A percentile compares a stretch with the other conserved stretches of the same genome.
Evolutionary conservation across 2,113 vertebrate genomes (phyloP).

Genomic region (Malurus alboscapulatus): DNA sequence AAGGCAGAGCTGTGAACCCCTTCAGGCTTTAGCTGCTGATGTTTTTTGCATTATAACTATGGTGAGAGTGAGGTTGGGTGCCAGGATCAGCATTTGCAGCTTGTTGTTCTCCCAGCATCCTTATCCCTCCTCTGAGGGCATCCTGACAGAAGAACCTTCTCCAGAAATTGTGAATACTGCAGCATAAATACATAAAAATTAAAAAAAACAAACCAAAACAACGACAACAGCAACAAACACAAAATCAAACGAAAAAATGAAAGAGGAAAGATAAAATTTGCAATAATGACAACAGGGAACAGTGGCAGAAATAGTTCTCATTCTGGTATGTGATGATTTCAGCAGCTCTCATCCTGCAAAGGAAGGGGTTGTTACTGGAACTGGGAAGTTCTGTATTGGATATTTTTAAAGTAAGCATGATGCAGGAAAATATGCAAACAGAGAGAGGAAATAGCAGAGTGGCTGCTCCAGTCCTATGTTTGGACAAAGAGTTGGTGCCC

Average conservation of each 20-base stretch:
- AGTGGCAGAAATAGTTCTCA: background rate
- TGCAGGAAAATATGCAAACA: background rate
- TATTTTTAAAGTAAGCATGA: background rate
- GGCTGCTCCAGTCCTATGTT: background rate
- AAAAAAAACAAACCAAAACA: background rate
- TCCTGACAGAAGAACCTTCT: background rate
- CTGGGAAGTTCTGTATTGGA: background rate
- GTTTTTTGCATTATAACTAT: background rate
- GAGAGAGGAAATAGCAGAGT: background rate
- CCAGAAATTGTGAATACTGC: background rate
- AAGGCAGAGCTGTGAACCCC: background rate
- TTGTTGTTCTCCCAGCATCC: background rate
- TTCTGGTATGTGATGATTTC: background rate
- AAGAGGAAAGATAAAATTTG: background rate
- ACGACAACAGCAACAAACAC: background rate
- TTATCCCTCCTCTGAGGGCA: background rate
- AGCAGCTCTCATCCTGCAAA: background rate
- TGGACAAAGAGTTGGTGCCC: background rate
- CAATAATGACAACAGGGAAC: background rate
- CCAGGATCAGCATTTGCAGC: background rate
- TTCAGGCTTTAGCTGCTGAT: conserved; percentile 44
- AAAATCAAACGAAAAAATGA: background rate
- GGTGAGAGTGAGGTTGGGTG: conserved; percentile 40
- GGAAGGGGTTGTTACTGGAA: background rate
- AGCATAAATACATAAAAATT: background rate